Percentiles rank a stretch among this genome's conserved stretches.
Conservation (phyloP, 1,140 invertebrate genomes). For the Alviniconcha marisindica region DNA sequence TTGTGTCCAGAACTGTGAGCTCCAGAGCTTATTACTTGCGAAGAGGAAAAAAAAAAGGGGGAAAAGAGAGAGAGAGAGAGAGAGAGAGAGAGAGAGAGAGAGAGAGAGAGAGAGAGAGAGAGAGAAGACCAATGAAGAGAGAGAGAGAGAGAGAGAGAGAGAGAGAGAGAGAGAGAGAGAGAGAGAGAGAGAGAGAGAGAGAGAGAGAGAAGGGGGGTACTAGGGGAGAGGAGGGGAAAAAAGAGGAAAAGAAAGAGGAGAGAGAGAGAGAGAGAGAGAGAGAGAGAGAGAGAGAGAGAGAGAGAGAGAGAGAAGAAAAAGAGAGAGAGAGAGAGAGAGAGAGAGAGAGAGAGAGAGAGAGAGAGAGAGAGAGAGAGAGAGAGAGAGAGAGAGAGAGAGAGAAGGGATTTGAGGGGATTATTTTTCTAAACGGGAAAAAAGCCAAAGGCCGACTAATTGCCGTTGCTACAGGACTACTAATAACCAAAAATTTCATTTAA, state of each 20-base stretch:
- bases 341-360: conserved; percentile 6
- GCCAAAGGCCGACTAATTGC: too few species aligned
- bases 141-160: conserved; percentile 16
- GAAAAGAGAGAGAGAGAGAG: not conserved
- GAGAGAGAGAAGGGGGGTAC: not conserved
- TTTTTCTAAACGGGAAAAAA: too few species aligned
- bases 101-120: conserved; percentile 7
- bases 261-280: conserved; percentile 14
- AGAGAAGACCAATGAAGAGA: not conserved
- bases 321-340: not conserved
- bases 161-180: conserved; percentile 2
- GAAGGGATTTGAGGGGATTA: not conserved
- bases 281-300: not conserved
- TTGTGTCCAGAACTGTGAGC: too few species aligned
- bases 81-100: conserved; percentile 1
- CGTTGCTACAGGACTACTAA: too few species aligned
- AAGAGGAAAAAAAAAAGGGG: not conserved
- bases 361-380: conserved; percentile 21
- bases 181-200: not conserved
- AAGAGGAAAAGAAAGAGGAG: not conserved
- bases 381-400: conserved; percentile 20
- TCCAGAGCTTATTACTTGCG: too few species aligned
- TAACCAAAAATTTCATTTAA: too few species aligned
- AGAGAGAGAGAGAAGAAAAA: conserved; percentile 9
- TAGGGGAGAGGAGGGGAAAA: not conserved